Evolutionary conservation across 2,888 invertebrate species (phyloP), one percentile per base, ranked within the genome.

Genomic region (Drosophila peninsularis): DNA sequence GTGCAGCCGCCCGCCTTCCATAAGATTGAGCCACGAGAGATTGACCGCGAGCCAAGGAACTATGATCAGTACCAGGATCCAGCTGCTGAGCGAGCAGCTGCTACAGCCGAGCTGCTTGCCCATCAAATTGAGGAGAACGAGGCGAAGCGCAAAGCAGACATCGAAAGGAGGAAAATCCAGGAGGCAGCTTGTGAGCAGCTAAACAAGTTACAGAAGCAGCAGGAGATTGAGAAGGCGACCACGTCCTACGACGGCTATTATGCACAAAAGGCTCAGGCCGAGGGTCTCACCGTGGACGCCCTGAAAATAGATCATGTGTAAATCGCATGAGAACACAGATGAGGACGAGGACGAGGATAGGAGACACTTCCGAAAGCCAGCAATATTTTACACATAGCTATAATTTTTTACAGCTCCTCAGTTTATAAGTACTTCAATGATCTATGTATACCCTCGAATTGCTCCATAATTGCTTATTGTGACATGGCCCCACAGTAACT

Each of bases 101-200:
- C 91, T 6, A 86, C 89, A 2, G 91, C 91, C 17, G 91, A 91
- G 60, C 66, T 91, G 19, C 78, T 88, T n/a, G 80, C 89, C 21
- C 91, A 91, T 27, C 89, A 91, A 61, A 83, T 90, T 21, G 89
- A 91, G 70, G 91, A 91, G 73, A 84, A 87, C 45, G 91, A 89
- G 61, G 66, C 83, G 9, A 89, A 88, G 47, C 89, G 91, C 2
- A 89, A 89, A 56, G 90, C 90, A 9, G 89, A 90, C 37, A 81
- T 87, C 24, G 91, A 89, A 39, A 74, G 91, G 14, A 82, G 87
- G 42, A 89, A 84, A 53, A 91, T 91, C 34, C 90, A 90, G 32
- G 91, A 88, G 39, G 90, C 91, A 14, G 91, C 91, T 13, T 87
- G 85, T 36, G 85, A 87, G 52, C 91, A 91, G 67, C 74, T 91